phyloP scores from a whole-genome alignment of 1,140 invertebrate species.

The Sipha flava region DNA sequence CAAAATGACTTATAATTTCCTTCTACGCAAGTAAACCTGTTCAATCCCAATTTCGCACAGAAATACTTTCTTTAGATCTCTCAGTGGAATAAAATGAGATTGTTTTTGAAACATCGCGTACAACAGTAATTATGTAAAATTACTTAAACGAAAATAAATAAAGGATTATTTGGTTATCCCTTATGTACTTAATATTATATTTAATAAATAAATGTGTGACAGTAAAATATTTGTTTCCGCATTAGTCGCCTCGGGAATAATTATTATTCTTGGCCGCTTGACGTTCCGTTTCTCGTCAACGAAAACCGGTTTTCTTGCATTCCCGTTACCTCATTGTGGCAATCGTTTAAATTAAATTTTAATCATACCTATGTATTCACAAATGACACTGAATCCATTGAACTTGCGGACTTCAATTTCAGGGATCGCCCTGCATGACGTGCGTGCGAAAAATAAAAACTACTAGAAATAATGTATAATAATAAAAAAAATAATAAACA shows the following conservation, averaged over 20 bases:
- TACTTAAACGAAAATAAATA: no score
- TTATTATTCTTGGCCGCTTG: not conserved
- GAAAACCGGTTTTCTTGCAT: not conserved
- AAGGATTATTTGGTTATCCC: no score
- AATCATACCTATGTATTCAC: no score
- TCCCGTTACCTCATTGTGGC: not conserved
- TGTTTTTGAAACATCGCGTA: not conserved
- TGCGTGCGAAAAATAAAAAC: not conserved
- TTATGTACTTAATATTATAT: no score
- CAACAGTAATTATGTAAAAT: not conserved
- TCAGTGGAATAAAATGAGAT: not conserved
- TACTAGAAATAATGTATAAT: not conserved
- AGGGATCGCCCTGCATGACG: not conserved
- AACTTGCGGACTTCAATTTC: no score
- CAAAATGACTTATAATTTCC: not conserved
- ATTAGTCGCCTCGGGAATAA: not conserved
- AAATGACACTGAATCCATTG: no score
- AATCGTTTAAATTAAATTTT: no score
- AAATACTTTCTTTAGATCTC: not conserved
- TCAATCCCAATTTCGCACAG: not conserved
- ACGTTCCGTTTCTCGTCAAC: not conserved
- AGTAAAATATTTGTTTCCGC: not conserved
- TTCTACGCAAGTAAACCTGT: not conserved
- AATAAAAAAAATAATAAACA: not conserved
- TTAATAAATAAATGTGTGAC: not conserved